Evolutionary conservation across 2,888 invertebrate genomes (phyloP).

Genomic region (Lasioglossum lativentre): DNA sequence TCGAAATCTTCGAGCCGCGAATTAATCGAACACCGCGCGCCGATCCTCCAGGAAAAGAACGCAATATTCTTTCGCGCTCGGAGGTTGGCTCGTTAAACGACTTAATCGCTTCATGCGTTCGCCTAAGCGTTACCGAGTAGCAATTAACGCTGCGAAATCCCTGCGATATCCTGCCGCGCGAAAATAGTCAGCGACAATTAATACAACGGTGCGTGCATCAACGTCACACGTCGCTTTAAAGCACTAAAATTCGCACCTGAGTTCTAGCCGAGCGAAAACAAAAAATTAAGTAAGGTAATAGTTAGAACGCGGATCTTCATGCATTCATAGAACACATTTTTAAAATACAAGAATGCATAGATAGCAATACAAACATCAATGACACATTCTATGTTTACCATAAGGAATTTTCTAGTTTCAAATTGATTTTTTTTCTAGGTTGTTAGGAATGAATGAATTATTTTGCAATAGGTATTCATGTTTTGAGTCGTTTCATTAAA

Average conservation of each 20-base stretch:
- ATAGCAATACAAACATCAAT: too few species aligned
- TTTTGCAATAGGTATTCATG: too few species aligned
- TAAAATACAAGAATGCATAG: not conserved
- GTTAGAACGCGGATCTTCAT: not conserved
- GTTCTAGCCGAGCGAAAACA: not conserved
- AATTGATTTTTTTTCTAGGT: too few species aligned
- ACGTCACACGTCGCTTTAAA: not conserved
- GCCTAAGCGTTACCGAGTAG: not conserved
- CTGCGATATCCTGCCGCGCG: not conserved
- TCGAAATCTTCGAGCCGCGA: constrained; percentile 27
- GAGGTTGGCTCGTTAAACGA: not conserved
- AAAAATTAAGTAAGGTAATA: not conserved
- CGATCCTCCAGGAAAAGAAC: not conserved
- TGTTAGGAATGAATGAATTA: too few species aligned
- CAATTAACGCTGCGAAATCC: not conserved
- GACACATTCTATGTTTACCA: not conserved
- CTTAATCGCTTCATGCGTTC: not conserved
- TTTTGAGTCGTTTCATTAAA: too few species aligned
- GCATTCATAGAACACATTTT: not conserved
- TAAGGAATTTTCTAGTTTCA: not conserved
- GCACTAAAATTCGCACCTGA: not conserved
- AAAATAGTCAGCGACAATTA: constrained; percentile 5
- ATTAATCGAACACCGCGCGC: not conserved
- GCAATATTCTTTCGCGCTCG: not conserved
- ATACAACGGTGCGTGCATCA: not conserved